These are phyloP conservation scores for Sanderia malayensis DNA, from an alignment of 30 jellyfish, hydroid and myxozoan genomes.

Conservation along the genomic window DNA sequence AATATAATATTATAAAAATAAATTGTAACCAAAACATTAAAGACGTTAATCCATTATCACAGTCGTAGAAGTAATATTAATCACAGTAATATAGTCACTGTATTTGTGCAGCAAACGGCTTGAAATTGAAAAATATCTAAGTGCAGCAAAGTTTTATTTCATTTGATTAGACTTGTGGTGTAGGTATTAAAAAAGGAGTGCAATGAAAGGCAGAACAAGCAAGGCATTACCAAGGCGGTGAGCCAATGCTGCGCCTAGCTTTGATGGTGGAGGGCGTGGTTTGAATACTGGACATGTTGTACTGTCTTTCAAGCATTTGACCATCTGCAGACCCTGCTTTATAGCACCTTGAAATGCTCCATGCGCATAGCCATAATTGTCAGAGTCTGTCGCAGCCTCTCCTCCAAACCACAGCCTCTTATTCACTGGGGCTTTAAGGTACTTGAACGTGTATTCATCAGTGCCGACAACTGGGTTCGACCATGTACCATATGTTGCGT, in stretches of 20 bases:
- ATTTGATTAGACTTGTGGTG: too few relatives aligned
- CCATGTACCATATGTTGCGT: slow-evolving; percentile 46
- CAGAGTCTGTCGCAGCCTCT: slow-evolving; percentile 58
- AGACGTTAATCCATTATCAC: too few relatives aligned
- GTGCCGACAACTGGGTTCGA: slow-evolving; percentile 55
- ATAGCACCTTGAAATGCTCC: slow-evolving; percentile 22
- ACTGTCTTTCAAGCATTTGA: slow-evolving; percentile 33
- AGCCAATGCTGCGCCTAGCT: neutral
- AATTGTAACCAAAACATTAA: too few relatives aligned
- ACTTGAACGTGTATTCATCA: slow-evolving; percentile 25
- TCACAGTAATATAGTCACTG: too few relatives aligned
- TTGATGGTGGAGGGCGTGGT: slow-evolving; percentile 7
- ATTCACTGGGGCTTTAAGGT: slow-evolving; percentile 50
- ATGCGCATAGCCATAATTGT: slow-evolving; percentile 52
- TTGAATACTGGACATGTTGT: slow-evolving; percentile 47
- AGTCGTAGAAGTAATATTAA: too few relatives aligned
- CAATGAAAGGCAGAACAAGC: neutral
- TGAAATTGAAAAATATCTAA: too few relatives aligned
- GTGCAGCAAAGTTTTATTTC: too few relatives aligned
- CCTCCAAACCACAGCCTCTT: slow-evolving; percentile 66
- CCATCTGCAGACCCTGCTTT: slow-evolving; percentile 27
- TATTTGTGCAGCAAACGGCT: too few relatives aligned
- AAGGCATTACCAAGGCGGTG: neutral
- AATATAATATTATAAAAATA: too few relatives aligned
- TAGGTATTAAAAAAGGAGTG: neutral